Percentiles rank a stretch among this genome's conserved stretches.
phyloP scores from a whole-genome alignment of 35 echinoderm and acorn worm species.

The Ophioderma brevispina region DNA sequence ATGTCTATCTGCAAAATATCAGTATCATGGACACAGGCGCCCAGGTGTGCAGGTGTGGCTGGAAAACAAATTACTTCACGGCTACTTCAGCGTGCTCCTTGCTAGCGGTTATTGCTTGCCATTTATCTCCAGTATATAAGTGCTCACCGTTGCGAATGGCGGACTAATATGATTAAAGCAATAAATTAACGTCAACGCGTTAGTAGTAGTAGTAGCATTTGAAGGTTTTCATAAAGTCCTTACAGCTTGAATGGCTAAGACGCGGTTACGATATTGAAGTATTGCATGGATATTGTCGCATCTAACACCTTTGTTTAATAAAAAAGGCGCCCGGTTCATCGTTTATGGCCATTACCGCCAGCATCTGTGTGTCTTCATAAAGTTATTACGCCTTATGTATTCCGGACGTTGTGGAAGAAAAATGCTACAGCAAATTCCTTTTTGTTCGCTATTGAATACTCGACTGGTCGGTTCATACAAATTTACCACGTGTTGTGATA shows the following conservation, averaged over 20 bases:
- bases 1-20: neutral
- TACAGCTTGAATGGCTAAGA: neutral
- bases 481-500: too few species aligned
- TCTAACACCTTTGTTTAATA: too few species aligned
- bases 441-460: too few species aligned
- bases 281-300: neutral
- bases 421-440: too few species aligned
- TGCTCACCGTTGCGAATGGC: neutral
- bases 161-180: constrained; percentile 1
- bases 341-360: too few species aligned
- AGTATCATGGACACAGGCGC: neutral
- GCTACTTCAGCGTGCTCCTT: neutral
- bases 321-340: too few species aligned
- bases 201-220: neutral
- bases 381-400: too few species aligned
- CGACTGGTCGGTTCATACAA: too few species aligned
- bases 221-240: neutral
- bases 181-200: constrained; percentile 1
- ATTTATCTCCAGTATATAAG: neutral
- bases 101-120: neutral
- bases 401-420: too few species aligned
- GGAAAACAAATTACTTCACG: constrained; percentile 2
- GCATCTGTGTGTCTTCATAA: too few species aligned
- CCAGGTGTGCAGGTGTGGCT: neutral
- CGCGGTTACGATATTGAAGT: neutral